phyloP scores from a whole-genome alignment of 2,888 invertebrate species.

The Prosopocoilus inquinatus region DNA sequence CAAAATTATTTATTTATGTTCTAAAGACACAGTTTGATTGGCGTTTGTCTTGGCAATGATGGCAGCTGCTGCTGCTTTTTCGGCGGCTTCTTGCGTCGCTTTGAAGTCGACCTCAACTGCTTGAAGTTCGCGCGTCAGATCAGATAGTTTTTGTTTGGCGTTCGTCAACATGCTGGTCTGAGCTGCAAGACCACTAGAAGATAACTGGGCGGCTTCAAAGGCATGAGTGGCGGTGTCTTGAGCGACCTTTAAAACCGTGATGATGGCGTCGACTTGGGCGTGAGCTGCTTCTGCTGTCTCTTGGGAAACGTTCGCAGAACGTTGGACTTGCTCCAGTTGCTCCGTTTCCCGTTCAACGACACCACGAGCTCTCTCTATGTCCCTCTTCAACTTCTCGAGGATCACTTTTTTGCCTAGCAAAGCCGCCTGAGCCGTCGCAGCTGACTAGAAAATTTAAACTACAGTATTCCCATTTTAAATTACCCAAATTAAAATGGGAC shows the following conservation, averaged over 20 bases:
- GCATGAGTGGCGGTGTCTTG: conserved; percentile 74
- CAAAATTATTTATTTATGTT: not conserved
- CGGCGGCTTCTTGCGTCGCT: conserved; percentile 69
- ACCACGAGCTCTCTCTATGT: conserved; percentile 67
- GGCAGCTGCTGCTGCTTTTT: conserved; percentile 67
- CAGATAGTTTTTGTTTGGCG: conserved; percentile 65
- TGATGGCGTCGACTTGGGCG: conserved; percentile 64
- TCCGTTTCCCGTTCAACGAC: conserved; percentile 67
- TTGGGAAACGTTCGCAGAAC: conserved; percentile 67
- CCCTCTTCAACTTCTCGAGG: conserved; percentile 63
- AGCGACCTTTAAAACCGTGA: conserved; percentile 72
- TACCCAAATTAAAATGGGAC: not conserved
- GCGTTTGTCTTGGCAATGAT: conserved; percentile 75
- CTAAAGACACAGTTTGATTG: not conserved
- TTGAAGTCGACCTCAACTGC: conserved; percentile 71
- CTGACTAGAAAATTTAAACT: conserved; percentile 52
- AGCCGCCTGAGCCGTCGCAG: conserved; percentile 63
- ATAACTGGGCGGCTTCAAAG: conserved; percentile 68
- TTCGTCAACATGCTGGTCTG: conserved; percentile 77
- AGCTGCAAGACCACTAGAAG: conserved; percentile 71
- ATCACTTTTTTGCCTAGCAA: conserved; percentile 61
- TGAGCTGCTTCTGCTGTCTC: conserved; percentile 61
- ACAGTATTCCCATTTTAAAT: too few relatives aligned
- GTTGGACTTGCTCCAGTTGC: conserved; percentile 71
- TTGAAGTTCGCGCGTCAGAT: conserved; percentile 65